These are phyloP conservation scores for Poeciliopsis presidionis DNA, from an alignment of 2,797 vertebrate genomes.

Conservation along the genomic window DNA sequence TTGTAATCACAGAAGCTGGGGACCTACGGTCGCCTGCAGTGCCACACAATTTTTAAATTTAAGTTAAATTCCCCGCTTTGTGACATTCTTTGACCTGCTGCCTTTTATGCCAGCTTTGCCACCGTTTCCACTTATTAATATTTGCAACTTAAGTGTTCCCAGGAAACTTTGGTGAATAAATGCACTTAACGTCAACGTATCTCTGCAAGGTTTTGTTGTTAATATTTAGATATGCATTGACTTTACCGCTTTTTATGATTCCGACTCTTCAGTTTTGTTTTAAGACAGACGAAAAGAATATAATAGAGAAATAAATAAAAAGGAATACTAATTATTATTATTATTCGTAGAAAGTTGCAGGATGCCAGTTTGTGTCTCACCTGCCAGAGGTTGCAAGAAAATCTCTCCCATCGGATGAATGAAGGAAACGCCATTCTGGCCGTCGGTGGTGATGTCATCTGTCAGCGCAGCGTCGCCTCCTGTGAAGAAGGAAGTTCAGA, in stretches of 20 bases:
- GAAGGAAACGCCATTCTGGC: slow-evolving; percentile 90
- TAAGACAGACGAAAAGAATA: neutral
- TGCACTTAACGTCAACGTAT: neutral
- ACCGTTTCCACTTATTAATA: neutral
- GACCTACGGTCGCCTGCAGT: too few species aligned
- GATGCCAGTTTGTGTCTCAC: slow-evolving; percentile 64
- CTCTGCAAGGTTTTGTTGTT: neutral
- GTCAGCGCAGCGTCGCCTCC: slow-evolving; percentile 84
- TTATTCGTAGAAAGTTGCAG: neutral
- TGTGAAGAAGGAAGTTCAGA: slow-evolving; percentile 43
- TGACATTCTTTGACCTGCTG: neutral
- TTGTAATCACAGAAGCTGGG: neutral
- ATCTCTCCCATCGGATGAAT: slow-evolving; percentile 88
- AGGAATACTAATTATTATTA: neutral
- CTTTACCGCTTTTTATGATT: neutral
- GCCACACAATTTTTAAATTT: neutral
- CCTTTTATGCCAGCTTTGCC: neutral
- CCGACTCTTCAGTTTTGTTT: neutral
- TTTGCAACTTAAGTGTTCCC: neutral
- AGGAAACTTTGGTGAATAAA: neutral
- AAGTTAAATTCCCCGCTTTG: neutral
- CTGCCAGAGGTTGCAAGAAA: slow-evolving; percentile 90
- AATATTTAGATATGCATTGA: neutral
- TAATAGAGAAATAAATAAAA: neutral
- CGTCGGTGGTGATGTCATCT: slow-evolving; percentile 87